Percentiles rank a stretch among this genome's conserved stretches.
Evolutionary conservation across 1,140 invertebrate genomes (phyloP).

Genomic region (Drosophila auraria): DNA sequence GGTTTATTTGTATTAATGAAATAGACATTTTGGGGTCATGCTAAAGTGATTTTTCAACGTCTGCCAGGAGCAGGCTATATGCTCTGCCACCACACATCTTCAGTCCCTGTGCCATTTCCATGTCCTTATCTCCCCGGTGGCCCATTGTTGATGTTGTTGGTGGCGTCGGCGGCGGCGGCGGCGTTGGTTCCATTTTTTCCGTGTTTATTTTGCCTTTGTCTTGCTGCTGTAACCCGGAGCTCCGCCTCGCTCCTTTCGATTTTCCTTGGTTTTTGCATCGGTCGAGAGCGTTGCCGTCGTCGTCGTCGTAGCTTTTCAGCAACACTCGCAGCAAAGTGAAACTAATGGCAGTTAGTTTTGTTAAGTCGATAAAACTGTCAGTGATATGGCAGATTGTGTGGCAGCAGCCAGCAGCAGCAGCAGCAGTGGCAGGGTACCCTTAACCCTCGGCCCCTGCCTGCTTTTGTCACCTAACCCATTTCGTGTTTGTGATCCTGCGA

Average conservation of each 20-base stretch:
- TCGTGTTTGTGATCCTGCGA: constrained; percentile 29
- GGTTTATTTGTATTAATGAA: constrained; percentile 84
- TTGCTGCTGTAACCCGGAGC: constrained; percentile 53
- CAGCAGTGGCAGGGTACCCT: constrained; percentile 6
- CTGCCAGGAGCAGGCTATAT: constrained; percentile 49
- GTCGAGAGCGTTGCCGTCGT: constrained; percentile 4
- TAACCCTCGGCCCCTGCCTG: constrained; percentile 4
- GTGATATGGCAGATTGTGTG: constrained; percentile 83
- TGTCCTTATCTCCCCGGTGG: constrained; percentile 50
- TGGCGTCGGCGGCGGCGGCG: constrained; percentile 6
- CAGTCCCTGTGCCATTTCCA: constrained; percentile 10
- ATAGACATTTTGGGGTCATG: constrained; percentile 84
- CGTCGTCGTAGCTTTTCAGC: constrained; percentile 69
- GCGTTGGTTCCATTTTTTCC: constrained; percentile 33
- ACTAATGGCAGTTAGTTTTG: constrained; percentile 85
- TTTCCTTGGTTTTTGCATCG: constrained; percentile 28
- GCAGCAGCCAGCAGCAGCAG: constrained; percentile 47
- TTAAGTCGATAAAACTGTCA: constrained; percentile 85
- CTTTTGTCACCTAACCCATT: constrained; percentile 59
- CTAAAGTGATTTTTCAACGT: constrained; percentile 85
- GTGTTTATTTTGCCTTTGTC: constrained; percentile 80
- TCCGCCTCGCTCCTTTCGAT: constrained; percentile 19
- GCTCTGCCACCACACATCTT: constrained; percentile 19
- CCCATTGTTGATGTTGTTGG: constrained; percentile 65
- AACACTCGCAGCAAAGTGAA: constrained; percentile 81